phyloP scores from a whole-genome alignment of 2,113 vertebrate species.

The Mellivora capensis region DNA sequence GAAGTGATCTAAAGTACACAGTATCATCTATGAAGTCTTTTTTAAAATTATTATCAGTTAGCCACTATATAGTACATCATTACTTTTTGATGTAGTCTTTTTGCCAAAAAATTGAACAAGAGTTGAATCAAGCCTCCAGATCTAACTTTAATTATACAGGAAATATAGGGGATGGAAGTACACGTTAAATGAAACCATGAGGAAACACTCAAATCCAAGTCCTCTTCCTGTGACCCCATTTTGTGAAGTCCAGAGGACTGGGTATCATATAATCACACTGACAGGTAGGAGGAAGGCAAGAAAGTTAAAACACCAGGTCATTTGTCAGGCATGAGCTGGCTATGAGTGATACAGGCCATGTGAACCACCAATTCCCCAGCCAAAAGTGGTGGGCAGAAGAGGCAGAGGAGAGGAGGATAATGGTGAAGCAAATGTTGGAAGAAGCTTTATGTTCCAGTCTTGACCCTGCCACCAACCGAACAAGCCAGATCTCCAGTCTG shows the following conservation, averaged over 20 bases:
- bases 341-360: not conserved
- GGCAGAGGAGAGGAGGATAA: not conserved
- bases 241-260: not conserved
- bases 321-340: not conserved
- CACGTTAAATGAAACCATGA: not conserved
- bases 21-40: not conserved
- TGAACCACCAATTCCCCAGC: not conserved
- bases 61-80: not conserved
- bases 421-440: not conserved
- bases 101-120: not conserved
- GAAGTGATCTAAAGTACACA: not conserved
- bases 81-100: not conserved
- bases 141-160: not conserved
- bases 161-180: not conserved
- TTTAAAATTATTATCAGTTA: not conserved
- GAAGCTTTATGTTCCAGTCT: not conserved
- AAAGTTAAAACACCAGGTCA: not conserved
- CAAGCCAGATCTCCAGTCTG: not conserved
- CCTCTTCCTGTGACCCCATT: not conserved
- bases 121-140: not conserved
- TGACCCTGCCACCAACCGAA: not conserved
- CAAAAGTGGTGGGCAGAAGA: not conserved
- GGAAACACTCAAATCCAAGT: not conserved
- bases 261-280: not conserved
- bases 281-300: not conserved